Evolutionary conservation across 2,888 invertebrate species (phyloP), one percentile per base, ranked within the genome.

Genomic region (Eilema depressum): DNA sequence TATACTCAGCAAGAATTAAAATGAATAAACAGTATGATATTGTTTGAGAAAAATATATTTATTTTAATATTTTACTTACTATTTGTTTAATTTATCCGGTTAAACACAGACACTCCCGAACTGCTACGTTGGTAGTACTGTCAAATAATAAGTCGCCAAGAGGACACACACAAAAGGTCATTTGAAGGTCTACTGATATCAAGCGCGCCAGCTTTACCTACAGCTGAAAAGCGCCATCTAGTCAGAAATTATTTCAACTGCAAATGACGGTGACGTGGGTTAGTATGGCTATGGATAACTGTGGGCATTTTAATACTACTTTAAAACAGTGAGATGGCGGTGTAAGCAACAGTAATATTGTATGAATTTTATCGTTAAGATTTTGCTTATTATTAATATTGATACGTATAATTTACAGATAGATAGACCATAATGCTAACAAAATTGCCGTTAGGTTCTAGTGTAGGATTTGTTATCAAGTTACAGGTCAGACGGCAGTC

Each of bases 171-270:
- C 53, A 73, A 93, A 92, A 95, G 95, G 95, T 95, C 95, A 92
- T 93, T 93, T 95, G 95, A 95, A 95, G 95, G 95, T 90, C 93
- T 89, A 83, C 77, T 90, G 90, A 91, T 88, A 90, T 85, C 83
- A 77, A 68, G 75, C 78, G 70, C 30, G 60, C 68, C 79, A 59
- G 76, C 73, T 76, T 78, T 76, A 77, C 59, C 73, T 26, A 71
- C 62, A 56, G 28, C 37, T 12, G 11, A 20, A n/a, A 26, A 75
- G 63, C 75, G 81, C 72, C 65, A 74, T 79, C 87, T 83, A 62
- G 61, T 57, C 53, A 17, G 14, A 53, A 33, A 4, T 25, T 8
- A 20, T 61, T 25, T 3, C 3, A 61, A 12, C 12, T 37, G 20
- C 5, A 3, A 53, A 10, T 7, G 17, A 37, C 12, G 37, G 3